A percentile compares a stretch with the other conserved stretches of the same genome.
These are phyloP conservation scores for Drosophila subquinaria DNA, from an alignment of 2,888 invertebrate species.

Conservation along the genomic window DNA sequence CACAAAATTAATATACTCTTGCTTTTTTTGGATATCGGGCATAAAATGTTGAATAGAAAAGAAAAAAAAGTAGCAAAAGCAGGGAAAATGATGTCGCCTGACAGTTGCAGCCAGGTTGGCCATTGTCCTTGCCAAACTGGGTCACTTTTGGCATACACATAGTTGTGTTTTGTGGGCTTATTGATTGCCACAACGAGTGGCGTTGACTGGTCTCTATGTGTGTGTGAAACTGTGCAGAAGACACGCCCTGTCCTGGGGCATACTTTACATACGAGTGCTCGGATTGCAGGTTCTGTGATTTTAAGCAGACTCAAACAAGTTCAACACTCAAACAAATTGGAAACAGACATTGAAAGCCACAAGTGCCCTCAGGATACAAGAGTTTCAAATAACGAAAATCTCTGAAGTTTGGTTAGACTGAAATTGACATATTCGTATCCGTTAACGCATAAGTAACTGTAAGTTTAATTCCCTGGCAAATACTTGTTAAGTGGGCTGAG, in stretches of 20 bases:
- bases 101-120: constrained; percentile 54
- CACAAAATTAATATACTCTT: not conserved
- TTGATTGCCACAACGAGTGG: constrained; percentile 62
- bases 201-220: constrained; percentile 21
- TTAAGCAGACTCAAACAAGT: constrained; percentile 8
- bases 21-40: not conserved
- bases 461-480: constrained; percentile 1
- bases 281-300: constrained; percentile 43
- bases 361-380: constrained; percentile 18
- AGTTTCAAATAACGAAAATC: not conserved
- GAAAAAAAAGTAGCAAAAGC: constrained; percentile 1
- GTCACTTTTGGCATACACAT: constrained; percentile 66
- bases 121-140: constrained; percentile 74
- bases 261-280: constrained; percentile 25
- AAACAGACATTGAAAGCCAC: constrained; percentile 22
- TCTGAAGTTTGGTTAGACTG: constrained; percentile 24
- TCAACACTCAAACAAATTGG: constrained; percentile 36
- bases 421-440: constrained; percentile 34
- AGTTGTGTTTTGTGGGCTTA: constrained; percentile 53
- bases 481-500: not conserved
- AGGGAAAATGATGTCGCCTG: constrained; percentile 49
- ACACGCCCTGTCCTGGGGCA: constrained; percentile 34
- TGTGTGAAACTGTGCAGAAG: constrained; percentile 30
- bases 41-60: constrained; percentile 3
- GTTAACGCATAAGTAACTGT: constrained; percentile 2